A percentile compares a stretch with the other conserved stretches of the same genome.
Conservation (phyloP, 23 tunicate species). For the Styela plicata region DNA sequence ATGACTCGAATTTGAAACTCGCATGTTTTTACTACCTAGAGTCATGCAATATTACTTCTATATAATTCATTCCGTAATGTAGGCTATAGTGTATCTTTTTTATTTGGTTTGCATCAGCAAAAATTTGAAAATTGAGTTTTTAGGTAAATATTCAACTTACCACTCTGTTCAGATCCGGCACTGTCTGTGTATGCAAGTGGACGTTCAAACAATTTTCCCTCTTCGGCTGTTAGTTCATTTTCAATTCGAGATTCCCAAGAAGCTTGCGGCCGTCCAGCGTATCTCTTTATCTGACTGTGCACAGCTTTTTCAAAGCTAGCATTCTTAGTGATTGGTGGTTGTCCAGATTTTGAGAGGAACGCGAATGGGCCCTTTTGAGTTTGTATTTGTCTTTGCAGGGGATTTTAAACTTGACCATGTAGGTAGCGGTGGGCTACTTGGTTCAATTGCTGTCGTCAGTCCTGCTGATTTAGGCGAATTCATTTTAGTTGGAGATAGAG, state of each 20-base stretch:
- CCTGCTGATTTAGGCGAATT: neutral
- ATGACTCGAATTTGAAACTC: no score
- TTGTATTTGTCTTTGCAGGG: neutral
- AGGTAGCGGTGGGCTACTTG: neutral
- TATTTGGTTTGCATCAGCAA: no score
- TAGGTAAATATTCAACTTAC: no score
- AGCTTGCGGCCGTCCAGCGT: slow-evolving; percentile 18
- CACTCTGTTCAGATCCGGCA: slow-evolving; percentile 11
- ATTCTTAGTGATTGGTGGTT: neutral
- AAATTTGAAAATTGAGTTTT: no score
- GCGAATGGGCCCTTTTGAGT: no score
- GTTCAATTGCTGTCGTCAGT: neutral
- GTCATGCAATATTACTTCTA: no score
- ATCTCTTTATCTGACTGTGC: slow-evolving; percentile 12
- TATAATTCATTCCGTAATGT: no score
- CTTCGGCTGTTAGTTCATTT: neutral
- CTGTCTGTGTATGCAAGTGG: slow-evolving; percentile 21
- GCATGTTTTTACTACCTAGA: no score
- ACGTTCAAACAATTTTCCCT: slow-evolving; percentile 4
- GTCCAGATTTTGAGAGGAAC: neutral
- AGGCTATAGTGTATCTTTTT: no score
- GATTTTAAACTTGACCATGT: neutral
- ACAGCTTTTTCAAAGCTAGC: slow-evolving; percentile 2
- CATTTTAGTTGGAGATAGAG: neutral
- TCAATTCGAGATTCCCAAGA: slow-evolving; percentile 36